These are phyloP conservation scores for Aselliscus stoliczkanus DNA, from an alignment of 2,797 vertebrate genomes.

Conservation along the genomic window DNA sequence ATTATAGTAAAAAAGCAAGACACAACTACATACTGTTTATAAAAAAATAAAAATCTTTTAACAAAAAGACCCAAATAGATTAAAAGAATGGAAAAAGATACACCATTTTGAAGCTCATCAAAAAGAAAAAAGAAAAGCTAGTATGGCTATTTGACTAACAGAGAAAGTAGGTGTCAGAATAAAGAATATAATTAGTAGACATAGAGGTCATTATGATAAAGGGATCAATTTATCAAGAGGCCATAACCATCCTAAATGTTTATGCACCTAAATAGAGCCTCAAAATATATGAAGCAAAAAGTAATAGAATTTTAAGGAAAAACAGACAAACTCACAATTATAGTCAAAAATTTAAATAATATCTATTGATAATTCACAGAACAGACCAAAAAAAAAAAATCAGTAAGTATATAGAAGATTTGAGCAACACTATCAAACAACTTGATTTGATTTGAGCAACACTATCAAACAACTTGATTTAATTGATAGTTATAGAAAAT, in stretches of 20 bases:
- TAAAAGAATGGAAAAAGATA: not conserved
- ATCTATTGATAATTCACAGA: not conserved
- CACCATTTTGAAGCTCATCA: not conserved
- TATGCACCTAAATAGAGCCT: not conserved
- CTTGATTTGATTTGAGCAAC: not conserved
- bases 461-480: not conserved
- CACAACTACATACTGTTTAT: not conserved
- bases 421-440: not conserved
- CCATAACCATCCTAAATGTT: not conserved
- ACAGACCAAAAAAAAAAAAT: not conserved
- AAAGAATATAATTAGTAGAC: constrained; percentile 4
- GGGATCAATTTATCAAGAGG: not conserved
- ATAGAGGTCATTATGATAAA: not conserved
- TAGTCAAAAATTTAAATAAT: not conserved
- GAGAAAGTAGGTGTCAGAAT: not conserved
- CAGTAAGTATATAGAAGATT: not conserved
- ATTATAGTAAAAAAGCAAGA: constrained; percentile 20
- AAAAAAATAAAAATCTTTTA: not conserved
- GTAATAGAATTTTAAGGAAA: not conserved
- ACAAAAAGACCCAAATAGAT: not conserved
- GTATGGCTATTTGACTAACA: not conserved
- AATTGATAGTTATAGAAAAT: not conserved
- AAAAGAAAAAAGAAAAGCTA: not conserved
- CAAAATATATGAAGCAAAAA: not conserved
- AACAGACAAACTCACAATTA: not conserved